phyloP scores from a whole-genome alignment of 2,888 invertebrate genomes.

The Bimastos eiseni region DNA sequence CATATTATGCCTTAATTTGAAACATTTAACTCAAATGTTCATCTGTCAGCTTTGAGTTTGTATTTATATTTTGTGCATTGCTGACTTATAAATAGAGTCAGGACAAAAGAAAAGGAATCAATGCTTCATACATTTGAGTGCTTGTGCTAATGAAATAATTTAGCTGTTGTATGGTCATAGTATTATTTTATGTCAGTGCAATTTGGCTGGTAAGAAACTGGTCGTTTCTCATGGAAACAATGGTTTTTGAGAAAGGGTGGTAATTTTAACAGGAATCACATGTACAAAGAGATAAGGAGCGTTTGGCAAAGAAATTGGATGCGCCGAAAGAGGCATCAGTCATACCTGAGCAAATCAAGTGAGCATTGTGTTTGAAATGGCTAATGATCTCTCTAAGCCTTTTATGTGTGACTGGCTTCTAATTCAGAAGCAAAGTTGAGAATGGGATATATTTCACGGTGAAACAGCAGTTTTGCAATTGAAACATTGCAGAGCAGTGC shows the following conservation, averaged over 20 bases:
- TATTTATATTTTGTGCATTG: background rate
- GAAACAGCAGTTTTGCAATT: no score
- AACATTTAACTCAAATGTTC: background rate
- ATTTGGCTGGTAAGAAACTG: background rate
- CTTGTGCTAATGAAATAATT: background rate
- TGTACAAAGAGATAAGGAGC: slow-evolving; percentile 87
- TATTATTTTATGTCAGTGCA: background rate
- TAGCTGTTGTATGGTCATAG: background rate
- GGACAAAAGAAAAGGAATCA: background rate
- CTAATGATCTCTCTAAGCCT: background rate
- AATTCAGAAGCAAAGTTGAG: no score
- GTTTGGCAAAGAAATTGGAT: slow-evolving; percentile 89
- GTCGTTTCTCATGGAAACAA: background rate
- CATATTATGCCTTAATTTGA: background rate
- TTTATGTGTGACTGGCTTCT: background rate
- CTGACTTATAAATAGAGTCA: background rate
- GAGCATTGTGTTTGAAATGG: slow-evolving; percentile 37
- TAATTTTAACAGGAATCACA: slow-evolving; percentile 48
- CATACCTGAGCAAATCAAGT: slow-evolving; percentile 62
- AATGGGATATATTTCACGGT: no score
- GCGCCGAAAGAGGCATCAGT: slow-evolving; percentile 92
- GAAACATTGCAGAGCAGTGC: no score
- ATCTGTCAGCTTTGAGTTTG: background rate
- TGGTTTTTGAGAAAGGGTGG: background rate
- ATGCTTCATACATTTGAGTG: background rate